A percentile compares a stretch with the other conserved stretches of the same genome.
Conservation (phyloP, 2,113 vertebrate species). For the Myotis brandtii region DNA sequence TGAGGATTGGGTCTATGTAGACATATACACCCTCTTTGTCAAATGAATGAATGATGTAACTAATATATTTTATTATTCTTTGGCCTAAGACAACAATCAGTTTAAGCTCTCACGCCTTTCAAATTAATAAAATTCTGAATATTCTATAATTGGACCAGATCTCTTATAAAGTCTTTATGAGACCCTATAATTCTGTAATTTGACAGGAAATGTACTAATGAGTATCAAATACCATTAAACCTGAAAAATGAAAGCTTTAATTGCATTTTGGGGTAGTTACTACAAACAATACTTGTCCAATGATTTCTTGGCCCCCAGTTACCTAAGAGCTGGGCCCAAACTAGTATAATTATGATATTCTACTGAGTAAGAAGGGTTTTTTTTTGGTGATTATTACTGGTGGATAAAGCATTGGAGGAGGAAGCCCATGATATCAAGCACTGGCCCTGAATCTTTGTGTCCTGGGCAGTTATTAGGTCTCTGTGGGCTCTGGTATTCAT, state of each 20-base stretch:
- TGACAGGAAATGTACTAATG: neutral
- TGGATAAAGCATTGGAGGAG: neutral
- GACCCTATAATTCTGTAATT: neutral
- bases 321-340: neutral
- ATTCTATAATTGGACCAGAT: neutral
- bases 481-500: neutral
- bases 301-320: neutral
- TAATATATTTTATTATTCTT: neutral
- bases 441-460: neutral
- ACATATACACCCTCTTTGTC: neutral
- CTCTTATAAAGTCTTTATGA: conserved; percentile 1
- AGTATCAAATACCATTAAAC: conserved; percentile 31
- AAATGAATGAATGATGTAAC: neutral
- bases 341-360: neutral
- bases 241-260: conserved; percentile 16
- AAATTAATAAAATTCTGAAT: neutral
- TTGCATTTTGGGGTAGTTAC: neutral
- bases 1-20: neutral
- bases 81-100: neutral
- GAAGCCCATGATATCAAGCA: neutral
- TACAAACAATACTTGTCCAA: neutral
- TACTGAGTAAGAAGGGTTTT: neutral
- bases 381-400: neutral
- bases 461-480: neutral
- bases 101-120: neutral